phyloP scores from a whole-genome alignment of 2,113 vertebrate species.

The Ictalurus furcatus region DNA sequence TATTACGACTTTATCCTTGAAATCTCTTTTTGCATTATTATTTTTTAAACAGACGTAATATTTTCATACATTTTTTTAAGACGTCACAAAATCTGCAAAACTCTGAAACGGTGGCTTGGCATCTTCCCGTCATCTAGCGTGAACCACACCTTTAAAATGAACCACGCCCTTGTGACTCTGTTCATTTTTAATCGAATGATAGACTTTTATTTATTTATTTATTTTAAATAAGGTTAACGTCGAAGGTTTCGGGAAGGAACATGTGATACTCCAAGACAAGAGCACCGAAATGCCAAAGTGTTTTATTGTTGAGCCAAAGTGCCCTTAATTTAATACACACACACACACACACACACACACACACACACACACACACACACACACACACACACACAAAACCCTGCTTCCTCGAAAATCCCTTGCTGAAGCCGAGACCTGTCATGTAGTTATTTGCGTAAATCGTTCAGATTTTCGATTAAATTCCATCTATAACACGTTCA shows the following conservation, averaged over 20 bases:
- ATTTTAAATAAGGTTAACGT: neutral
- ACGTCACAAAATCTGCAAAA: too few relatives aligned
- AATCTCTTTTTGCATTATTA: too few relatives aligned
- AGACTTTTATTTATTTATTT: neutral
- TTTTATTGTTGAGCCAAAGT: neutral
- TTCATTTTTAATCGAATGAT: neutral
- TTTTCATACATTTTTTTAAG: too few relatives aligned
- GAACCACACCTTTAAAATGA: neutral
- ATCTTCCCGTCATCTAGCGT: neutral
- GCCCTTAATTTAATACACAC: neutral
- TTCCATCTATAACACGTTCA: too few relatives aligned
- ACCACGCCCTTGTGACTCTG: neutral
- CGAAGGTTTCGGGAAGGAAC: neutral
- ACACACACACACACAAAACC: slow-evolving; percentile 34
- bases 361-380: slow-evolving; percentile 28
- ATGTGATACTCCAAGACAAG: neutral
- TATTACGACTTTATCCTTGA: too few relatives aligned
- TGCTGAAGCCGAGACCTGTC: neutral
- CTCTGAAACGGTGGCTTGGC: too few relatives aligned
- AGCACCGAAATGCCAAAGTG: neutral
- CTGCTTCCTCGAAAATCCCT: neutral
- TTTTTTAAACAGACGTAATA: too few relatives aligned
- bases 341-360: neutral
- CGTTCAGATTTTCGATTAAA: too few relatives aligned
- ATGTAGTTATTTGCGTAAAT: neutral